Conservation (phyloP, 2,113 vertebrate genomes). For the Plecotus auritus region DNA sequence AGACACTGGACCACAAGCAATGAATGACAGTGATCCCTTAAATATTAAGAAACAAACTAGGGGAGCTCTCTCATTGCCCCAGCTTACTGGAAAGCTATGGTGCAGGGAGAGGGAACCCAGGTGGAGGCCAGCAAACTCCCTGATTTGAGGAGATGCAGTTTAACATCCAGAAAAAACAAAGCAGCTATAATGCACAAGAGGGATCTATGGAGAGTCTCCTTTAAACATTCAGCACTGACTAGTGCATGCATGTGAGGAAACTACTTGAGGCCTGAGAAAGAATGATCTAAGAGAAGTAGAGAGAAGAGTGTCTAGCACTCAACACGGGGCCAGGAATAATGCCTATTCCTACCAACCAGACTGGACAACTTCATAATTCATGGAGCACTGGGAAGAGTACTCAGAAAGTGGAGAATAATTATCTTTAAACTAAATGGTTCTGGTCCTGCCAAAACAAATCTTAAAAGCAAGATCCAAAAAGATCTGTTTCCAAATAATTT, state of each 20-base stretch:
- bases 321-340: background rate
- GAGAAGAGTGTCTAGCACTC: background rate
- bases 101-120: background rate
- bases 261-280: background rate
- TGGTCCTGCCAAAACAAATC: background rate
- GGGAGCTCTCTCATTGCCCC: background rate
- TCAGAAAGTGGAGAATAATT: background rate
- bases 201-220: background rate
- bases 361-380: background rate
- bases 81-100: background rate
- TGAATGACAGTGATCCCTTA: background rate
- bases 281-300: background rate
- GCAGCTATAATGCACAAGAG: background rate
- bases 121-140: background rate
- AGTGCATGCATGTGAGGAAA: background rate
- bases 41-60: background rate
- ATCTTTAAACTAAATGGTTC: constrained; percentile 4
- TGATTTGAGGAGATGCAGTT: background rate
- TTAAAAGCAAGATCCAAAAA: constrained; percentile 38
- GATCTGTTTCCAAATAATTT: background rate
- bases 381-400: background rate
- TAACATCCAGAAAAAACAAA: background rate
- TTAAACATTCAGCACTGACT: background rate
- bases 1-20: background rate
- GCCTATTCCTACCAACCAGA: background rate